phyloP scores from a whole-genome alignment of 2,113 vertebrate species.

The Notothenia coriiceps region DNA sequence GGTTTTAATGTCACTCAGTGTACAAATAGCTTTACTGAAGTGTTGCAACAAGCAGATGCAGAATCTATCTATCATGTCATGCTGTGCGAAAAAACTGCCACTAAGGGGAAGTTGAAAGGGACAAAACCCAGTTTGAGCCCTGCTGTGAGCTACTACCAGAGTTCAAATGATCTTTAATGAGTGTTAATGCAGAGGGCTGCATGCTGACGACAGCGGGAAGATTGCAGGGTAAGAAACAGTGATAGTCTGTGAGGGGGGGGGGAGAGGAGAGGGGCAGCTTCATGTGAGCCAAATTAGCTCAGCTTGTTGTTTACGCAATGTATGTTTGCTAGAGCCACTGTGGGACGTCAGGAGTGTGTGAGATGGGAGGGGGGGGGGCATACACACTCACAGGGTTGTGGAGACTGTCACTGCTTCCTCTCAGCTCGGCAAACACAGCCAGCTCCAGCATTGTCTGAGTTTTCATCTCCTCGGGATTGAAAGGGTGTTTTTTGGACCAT shows the following conservation, averaged over 20 bases:
- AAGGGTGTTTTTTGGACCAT: background rate
- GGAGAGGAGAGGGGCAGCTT: constrained; percentile 32
- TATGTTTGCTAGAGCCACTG: constrained; percentile 69
- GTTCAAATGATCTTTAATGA: constrained; percentile 31
- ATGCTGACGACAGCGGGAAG: constrained; percentile 36
- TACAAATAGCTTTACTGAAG: background rate
- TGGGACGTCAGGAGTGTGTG: constrained; percentile 57
- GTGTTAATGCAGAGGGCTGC: constrained; percentile 30
- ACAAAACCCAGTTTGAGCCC: constrained; percentile 9
- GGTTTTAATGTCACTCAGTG: background rate
- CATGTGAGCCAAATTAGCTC: constrained; percentile 81
- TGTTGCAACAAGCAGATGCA: background rate
- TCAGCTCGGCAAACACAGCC: constrained; percentile 51
- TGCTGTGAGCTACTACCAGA: background rate
- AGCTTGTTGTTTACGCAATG: constrained; percentile 75
- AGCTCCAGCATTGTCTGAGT: background rate
- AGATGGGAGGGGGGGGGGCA: constrained; percentile 26
- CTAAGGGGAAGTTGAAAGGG: constrained; percentile 29
- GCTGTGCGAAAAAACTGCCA: background rate
- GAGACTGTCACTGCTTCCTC: constrained; percentile 60
- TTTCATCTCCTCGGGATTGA: constrained; percentile 21
- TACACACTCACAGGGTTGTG: constrained; percentile 29
- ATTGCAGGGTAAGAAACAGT: constrained; percentile 31
- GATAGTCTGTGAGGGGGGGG: constrained; percentile 19
- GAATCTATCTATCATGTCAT: background rate